Percentiles rank a stretch among this genome's conserved stretches.
phyloP scores from a whole-genome alignment of 2,888 invertebrate species.

The Helobdella robusta region DNA sequence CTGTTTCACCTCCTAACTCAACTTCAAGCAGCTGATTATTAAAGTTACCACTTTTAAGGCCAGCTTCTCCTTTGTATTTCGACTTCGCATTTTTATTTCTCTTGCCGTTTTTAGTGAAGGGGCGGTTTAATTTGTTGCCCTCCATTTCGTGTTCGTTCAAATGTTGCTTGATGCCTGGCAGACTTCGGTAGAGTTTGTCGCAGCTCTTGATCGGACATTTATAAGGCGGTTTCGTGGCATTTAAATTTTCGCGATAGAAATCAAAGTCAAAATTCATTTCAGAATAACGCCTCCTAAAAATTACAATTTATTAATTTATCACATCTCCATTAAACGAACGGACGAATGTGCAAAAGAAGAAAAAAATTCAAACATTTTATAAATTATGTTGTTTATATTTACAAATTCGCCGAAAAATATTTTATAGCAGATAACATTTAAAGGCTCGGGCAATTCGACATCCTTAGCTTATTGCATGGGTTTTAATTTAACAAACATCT shows the following conservation, averaged over 20 bases:
- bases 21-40: constrained; percentile 2
- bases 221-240: constrained; percentile 73
- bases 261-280: constrained; percentile 64
- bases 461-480: no score
- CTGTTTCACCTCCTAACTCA: neutral
- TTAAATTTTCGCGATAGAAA: constrained; percentile 72
- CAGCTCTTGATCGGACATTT: constrained; percentile 75
- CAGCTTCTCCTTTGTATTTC: neutral
- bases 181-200: constrained; percentile 74
- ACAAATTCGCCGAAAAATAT: no score
- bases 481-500: no score
- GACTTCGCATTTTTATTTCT: no score
- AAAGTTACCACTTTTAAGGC: neutral
- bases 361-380: constrained; percentile 8
- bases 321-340: neutral
- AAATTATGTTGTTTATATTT: neutral
- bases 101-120: constrained; percentile 2
- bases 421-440: no score
- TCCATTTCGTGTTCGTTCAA: constrained; percentile 67
- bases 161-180: constrained; percentile 75
- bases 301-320: neutral
- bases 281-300: no score
- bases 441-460: no score
- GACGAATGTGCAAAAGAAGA: neutral
- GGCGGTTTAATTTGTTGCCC: constrained; percentile 57